Evolutionary conservation across 2,113 vertebrate species (phyloP).

Genomic region (Chamaetylas fuelleborni): DNA sequence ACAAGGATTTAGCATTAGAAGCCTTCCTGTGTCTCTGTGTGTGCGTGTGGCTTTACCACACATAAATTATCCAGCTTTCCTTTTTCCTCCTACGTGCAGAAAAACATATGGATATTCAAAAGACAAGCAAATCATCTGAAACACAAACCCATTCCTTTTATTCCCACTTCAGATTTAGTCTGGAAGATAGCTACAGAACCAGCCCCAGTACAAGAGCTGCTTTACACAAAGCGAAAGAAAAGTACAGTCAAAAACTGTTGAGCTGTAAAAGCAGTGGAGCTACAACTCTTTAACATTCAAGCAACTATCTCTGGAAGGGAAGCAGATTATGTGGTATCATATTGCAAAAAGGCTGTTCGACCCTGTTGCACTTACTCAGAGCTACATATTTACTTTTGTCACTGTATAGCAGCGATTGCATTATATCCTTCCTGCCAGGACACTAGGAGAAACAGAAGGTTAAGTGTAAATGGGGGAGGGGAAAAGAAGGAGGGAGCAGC

Average conservation of each 20-base stretch:
- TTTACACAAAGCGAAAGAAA: not conserved
- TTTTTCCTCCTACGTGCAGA: not conserved
- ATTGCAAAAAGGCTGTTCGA: conserved; percentile 56
- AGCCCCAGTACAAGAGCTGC: not conserved
- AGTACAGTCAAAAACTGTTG: not conserved
- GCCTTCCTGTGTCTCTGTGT: conserved; percentile 13
- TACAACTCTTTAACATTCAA: conserved; percentile 40
- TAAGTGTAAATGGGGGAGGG: conserved; percentile 30
- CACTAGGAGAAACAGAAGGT: conserved; percentile 51
- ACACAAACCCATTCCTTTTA: not conserved
- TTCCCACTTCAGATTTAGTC: not conserved
- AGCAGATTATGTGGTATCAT: conserved; percentile 44
- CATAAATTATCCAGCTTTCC: conserved; percentile 59
- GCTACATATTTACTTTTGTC: conserved; percentile 62
- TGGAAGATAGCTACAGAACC: not conserved
- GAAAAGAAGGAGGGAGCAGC: not conserved
- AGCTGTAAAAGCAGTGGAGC: not conserved
- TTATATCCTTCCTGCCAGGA: conserved; percentile 59
- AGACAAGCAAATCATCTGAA: not conserved
- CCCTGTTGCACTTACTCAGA: conserved; percentile 28
- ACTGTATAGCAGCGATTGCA: conserved; percentile 37
- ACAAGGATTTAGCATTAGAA: conserved; percentile 31
- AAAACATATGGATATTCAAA: conserved; percentile 8
- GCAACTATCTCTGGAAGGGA: conserved; percentile 45
- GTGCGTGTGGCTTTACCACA: conserved; percentile 45